phyloP scores from a whole-genome alignment of 2,113 vertebrate species.

The Bos taurus region ARS-UCD2.0 NC_037333.1:43466001-43466500 shows the following conservation, averaged over 20 bases:
- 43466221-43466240: not conserved
- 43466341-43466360: constrained; percentile 12
- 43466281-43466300: not conserved
- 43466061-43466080: not conserved
- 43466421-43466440: not conserved
- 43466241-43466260: not conserved
- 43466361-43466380: constrained; percentile 21
- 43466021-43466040: not conserved
- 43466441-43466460: not conserved
- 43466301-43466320: constrained; percentile 36
- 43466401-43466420: not conserved
- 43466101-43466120: not conserved
- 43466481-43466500: not conserved
- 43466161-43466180: not conserved
- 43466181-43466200: not conserved
- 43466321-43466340: not conserved
- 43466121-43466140: not conserved
- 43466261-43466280: not conserved
- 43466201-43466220: not conserved
- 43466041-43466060: not conserved
- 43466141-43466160: not conserved
- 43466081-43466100: not conserved
- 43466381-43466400: not conserved
- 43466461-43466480: not conserved
- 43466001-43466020: not conserved